Conservation (phyloP, 2,888 invertebrate genomes). For the Nephrotoma guestfalica region DNA sequence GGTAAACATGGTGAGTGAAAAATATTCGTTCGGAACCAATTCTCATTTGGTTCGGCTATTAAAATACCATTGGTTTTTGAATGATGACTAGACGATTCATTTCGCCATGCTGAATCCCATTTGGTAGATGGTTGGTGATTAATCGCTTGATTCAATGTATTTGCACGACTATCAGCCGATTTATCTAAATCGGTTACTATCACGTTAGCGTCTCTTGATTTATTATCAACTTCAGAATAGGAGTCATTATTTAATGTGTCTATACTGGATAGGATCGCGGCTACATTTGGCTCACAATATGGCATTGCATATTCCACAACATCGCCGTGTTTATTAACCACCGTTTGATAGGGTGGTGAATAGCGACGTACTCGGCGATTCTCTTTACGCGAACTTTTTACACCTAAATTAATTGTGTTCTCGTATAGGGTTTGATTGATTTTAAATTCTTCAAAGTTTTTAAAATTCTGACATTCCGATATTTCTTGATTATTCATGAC, state of each 20-base stretch:
- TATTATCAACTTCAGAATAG: not conserved
- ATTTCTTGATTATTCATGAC: not conserved
- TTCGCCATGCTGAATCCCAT: constrained; percentile 10
- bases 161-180: constrained; percentile 12
- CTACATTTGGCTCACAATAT: constrained; percentile 13
- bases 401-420: not conserved
- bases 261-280: not conserved
- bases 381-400: constrained; percentile 1
- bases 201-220: not conserved
- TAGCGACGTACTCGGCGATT: not conserved
- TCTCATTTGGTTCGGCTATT: constrained; percentile 8
- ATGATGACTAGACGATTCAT: not conserved
- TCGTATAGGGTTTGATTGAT: constrained; percentile 9
- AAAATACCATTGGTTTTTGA: constrained; percentile 3
- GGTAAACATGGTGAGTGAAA: constrained; percentile 8
- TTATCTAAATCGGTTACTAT: constrained; percentile 18
- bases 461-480: not conserved
- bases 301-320: constrained; percentile 19
- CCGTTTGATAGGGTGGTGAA: constrained; percentile 16
- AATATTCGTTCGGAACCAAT: constrained; percentile 6
- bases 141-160: constrained; percentile 2
- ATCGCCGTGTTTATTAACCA: constrained; percentile 18
- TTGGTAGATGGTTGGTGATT: constrained; percentile 12
- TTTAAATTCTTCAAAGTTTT: not conserved
- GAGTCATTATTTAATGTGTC: not conserved